Conservation (phyloP, 1,140 invertebrate genomes). For the Drosophila sechellia region DNA sequence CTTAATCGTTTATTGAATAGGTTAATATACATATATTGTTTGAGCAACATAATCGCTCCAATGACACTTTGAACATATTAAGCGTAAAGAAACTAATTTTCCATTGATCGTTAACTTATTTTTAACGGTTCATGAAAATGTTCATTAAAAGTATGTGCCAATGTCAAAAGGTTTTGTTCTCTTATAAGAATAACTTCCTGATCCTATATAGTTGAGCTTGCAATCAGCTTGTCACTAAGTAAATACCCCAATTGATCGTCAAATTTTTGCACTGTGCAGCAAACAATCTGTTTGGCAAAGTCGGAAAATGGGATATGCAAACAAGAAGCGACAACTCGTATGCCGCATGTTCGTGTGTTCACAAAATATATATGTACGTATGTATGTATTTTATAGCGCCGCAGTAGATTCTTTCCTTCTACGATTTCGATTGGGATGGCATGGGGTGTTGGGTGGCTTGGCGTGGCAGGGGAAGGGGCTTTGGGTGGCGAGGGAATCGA, state of each 20-base stretch:
- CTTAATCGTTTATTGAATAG: too few relatives aligned
- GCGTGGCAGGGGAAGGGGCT: background rate
- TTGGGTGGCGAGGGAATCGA: constrained; percentile 9
- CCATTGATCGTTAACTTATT: too few relatives aligned
- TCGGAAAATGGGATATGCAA: constrained; percentile 78
- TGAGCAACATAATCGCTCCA: too few relatives aligned
- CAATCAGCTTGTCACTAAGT: too few relatives aligned
- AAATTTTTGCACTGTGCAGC: constrained; percentile 12
- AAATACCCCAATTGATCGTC: constrained; percentile 1
- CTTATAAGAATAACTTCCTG: too few relatives aligned
- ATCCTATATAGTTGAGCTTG: too few relatives aligned
- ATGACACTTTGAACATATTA: too few relatives aligned
- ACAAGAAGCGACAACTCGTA: constrained; percentile 58
- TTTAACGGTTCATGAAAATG: too few relatives aligned
- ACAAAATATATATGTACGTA: background rate
- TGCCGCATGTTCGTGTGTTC: constrained; percentile 19
- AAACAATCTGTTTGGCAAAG: constrained; percentile 59
- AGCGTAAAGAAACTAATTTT: too few relatives aligned
- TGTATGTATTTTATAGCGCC: constrained; percentile 19
- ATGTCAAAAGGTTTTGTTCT: too few relatives aligned
- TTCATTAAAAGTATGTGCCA: too few relatives aligned
- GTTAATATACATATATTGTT: too few relatives aligned
- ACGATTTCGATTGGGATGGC: constrained; percentile 34
- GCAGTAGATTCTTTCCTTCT: constrained; percentile 44
- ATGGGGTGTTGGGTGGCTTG: constrained; percentile 2